A percentile compares a stretch with the other conserved stretches of the same genome.
phyloP scores from a whole-genome alignment of 2,113 vertebrate genomes.

The Xiphorhynchus elegans region DNA sequence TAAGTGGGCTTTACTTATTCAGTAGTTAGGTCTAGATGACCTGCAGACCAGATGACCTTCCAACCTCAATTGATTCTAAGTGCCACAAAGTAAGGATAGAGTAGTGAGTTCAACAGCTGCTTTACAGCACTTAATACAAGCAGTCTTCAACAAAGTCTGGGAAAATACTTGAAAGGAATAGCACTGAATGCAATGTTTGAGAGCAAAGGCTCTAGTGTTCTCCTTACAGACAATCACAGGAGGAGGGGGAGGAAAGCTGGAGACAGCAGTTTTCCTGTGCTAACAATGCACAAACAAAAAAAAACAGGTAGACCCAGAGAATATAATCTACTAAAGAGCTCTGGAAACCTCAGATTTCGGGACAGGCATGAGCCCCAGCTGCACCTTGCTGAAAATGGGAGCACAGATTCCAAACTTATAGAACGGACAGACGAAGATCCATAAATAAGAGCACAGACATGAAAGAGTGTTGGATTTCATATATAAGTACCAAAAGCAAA shows the following conservation, averaged over 20 bases:
- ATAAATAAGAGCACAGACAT: neutral
- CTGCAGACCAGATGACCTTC: neutral
- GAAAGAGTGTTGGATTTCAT: neutral
- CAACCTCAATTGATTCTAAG: neutral
- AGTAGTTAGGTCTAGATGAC: neutral
- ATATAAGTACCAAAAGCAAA: neutral
- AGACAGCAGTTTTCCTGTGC: neutral
- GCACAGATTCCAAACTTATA: neutral
- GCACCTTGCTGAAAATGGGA: neutral
- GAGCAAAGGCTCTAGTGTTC: neutral
- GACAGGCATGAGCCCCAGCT: neutral
- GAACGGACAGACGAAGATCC: neutral
- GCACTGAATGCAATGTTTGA: neutral
- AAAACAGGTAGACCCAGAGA: neutral
- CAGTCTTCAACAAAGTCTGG: neutral
- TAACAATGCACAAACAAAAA: neutral
- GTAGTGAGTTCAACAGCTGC: neutral
- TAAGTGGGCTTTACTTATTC: neutral
- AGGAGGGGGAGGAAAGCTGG: neutral
- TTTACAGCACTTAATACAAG: neutral
- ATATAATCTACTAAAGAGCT: neutral
- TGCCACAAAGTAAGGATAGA: neutral
- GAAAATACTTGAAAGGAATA: neutral
- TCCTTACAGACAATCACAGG: neutral
- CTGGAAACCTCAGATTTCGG: neutral